A percentile compares a stretch with the other conserved stretches of the same genome.
These are phyloP conservation scores for Andricus grossulariae DNA, from an alignment of 1,140 invertebrate species.

Conservation along the genomic window DNA sequence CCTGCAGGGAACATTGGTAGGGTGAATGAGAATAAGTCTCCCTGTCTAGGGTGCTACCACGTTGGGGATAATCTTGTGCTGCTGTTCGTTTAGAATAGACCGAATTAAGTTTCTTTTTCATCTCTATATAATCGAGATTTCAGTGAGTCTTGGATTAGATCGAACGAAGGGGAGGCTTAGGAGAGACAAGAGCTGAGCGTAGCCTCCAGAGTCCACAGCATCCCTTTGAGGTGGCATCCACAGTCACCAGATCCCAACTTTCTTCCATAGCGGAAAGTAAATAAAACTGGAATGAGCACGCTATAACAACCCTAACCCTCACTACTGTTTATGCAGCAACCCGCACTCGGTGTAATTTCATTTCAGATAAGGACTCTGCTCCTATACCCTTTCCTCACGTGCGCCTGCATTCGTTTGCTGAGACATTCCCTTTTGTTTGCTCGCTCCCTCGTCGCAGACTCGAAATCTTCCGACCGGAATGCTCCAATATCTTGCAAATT, in stretches of 20 bases:
- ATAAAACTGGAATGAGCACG: constrained; percentile 17
- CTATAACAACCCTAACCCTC: neutral
- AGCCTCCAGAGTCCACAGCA: neutral
- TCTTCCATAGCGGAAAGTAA: neutral
- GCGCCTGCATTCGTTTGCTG: constrained; percentile 24
- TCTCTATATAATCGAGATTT: constrained; percentile 32
- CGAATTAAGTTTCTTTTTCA: constrained; percentile 32
- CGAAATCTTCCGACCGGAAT: constrained; percentile 5
- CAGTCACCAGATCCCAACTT: neutral
- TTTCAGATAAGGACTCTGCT: constrained; percentile 18
- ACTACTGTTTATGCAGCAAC: constrained; percentile 26
- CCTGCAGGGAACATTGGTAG: constrained; percentile 3
- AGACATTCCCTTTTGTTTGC: constrained; percentile 29
- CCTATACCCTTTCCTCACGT: constrained; percentile 8
- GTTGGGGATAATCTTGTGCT: constrained; percentile 12
- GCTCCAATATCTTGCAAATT: constrained; percentile 26
- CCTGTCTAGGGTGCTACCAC: constrained; percentile 11
- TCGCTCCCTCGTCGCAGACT: constrained; percentile 4
- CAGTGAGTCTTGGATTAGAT: constrained; percentile 18
- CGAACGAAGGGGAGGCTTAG: neutral
- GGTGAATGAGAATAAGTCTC: constrained; percentile 20
- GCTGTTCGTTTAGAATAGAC: constrained; percentile 24
- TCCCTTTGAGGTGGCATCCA: constrained; percentile 12
- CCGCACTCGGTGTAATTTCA: constrained; percentile 11
- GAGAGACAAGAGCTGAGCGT: neutral